Percentiles rank a stretch among this genome's conserved stretches.
Conservation (phyloP, 2,797 vertebrate genomes). For the Todus mexicanus region DNA sequence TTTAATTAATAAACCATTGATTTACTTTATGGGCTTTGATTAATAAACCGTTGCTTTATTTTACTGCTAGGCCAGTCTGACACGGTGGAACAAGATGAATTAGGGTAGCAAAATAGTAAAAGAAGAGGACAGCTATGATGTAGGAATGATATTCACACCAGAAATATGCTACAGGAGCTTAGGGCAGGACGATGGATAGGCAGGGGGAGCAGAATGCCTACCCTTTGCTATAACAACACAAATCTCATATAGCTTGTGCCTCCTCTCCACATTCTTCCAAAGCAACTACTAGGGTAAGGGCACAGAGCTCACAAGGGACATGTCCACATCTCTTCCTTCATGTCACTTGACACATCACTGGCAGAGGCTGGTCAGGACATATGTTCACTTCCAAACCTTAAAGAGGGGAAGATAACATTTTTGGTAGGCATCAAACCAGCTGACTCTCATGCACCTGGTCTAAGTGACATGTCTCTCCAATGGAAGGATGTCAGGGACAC, state of each 20-base stretch:
- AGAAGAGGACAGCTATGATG: not conserved
- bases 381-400: not conserved
- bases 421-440: not conserved
- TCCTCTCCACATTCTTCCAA: not conserved
- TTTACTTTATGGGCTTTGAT: not conserved
- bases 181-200: not conserved
- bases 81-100: not conserved
- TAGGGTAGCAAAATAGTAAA: not conserved
- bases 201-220: not conserved
- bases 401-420: not conserved
- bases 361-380: not conserved
- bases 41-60: not conserved
- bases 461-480: not conserved
- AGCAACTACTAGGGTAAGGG: not conserved
- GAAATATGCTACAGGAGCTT: not conserved
- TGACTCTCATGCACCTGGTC: not conserved
- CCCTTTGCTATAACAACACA: not conserved
- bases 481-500: not conserved
- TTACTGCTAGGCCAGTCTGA: not conserved
- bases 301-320: not conserved
- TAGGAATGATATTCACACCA: not conserved
- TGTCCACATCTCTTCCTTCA: not conserved
- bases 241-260: not conserved
- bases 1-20: conserved; percentile 1
- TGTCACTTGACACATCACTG: not conserved